phyloP scores from a whole-genome alignment of 2,888 invertebrate species.

The Drepanosiphum platanoidis region DNA sequence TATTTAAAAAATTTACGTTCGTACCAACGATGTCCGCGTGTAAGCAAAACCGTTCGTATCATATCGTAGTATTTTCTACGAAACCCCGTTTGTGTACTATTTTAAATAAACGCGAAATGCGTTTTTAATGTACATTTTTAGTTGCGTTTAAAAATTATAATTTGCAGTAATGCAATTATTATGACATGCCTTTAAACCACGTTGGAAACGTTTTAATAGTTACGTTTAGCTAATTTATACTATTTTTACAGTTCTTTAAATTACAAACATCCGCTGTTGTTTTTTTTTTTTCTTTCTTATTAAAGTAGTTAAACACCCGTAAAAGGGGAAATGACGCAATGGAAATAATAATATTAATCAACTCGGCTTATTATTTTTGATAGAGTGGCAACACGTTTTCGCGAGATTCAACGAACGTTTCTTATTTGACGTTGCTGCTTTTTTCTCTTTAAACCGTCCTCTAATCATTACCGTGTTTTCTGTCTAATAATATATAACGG shows the following conservation, averaged over 20 bases:
- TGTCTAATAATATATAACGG: too few relatives aligned
- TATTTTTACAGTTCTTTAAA: conserved; percentile 25
- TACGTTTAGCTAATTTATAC: not conserved
- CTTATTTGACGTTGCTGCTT: not conserved
- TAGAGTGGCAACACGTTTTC: not conserved
- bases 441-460: too few relatives aligned
- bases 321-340: not conserved
- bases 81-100: too few relatives aligned
- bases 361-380: not conserved
- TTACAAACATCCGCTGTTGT: conserved; percentile 12
- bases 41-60: too few relatives aligned
- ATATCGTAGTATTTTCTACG: too few relatives aligned
- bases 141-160: not conserved
- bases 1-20: too few relatives aligned
- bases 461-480: not conserved
- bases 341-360: not conserved
- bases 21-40: too few relatives aligned
- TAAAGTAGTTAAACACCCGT: not conserved
- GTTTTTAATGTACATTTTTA: not conserved
- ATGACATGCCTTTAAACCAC: not conserved
- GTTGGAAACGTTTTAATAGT: conserved; percentile 5
- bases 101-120: not conserved
- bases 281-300: not conserved
- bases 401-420: not conserved
- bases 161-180: not conserved